Conservation (phyloP, 2,888 invertebrate species). For the Thereva unica region DNA sequence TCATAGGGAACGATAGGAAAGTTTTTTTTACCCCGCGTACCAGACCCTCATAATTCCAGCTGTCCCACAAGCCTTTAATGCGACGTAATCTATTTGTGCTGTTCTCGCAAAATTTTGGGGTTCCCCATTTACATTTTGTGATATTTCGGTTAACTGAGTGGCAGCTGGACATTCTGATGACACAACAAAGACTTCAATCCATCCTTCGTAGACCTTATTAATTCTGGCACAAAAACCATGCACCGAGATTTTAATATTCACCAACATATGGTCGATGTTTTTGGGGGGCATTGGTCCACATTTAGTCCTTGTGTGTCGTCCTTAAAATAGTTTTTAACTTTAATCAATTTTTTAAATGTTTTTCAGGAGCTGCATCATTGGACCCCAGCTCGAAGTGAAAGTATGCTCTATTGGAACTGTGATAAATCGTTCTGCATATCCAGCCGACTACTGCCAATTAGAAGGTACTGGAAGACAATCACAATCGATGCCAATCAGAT, state of each 20-base stretch:
- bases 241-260: too few species aligned
- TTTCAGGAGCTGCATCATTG: conserved; percentile 81
- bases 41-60: too few species aligned
- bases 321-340: conserved; percentile 12
- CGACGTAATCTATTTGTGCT: conserved; percentile 21
- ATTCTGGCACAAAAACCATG: too few species aligned
- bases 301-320: too few species aligned
- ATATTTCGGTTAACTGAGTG: not conserved
- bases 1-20: too few species aligned
- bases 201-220: too few species aligned
- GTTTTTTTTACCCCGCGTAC: too few species aligned
- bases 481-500: conserved; percentile 73
- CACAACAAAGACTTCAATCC: too few species aligned
- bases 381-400: conserved; percentile 71
- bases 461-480: conserved; percentile 66
- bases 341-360: conserved; percentile 41
- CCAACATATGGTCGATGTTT: too few species aligned
- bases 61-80: too few species aligned
- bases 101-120: conserved; percentile 11
- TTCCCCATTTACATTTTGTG: conserved; percentile 23
- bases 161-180: conserved; percentile 1
- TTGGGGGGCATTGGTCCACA: too few species aligned
- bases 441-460: conserved; percentile 77
- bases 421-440: conserved; percentile 69
- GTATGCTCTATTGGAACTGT: conserved; percentile 74